phyloP scores from a whole-genome alignment of 2,888 invertebrate genomes.

The Drosophila multiciliata region DNA sequence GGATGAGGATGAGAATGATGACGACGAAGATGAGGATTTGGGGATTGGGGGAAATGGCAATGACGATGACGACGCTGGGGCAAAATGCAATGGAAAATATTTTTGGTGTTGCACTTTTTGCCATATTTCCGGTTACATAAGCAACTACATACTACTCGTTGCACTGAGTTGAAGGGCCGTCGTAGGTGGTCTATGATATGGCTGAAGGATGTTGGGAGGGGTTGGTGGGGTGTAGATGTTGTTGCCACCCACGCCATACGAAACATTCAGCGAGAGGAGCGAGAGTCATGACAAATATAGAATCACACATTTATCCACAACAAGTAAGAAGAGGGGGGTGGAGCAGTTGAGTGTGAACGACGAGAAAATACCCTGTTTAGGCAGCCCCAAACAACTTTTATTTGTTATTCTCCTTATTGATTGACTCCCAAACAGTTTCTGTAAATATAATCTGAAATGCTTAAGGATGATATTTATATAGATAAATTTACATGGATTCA shows the following conservation, averaged over 20 bases:
- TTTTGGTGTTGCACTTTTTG: conserved; percentile 81
- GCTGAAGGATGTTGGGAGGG: neutral
- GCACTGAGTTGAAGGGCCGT: neutral
- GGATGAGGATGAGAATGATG: neutral
- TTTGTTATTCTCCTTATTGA: too few species aligned
- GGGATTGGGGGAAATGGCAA: neutral
- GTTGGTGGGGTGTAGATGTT: conserved; percentile 7
- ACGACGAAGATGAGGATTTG: conserved; percentile 14
- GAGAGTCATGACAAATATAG: conserved; percentile 34
- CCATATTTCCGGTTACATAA: conserved; percentile 80
- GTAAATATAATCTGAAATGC: neutral
- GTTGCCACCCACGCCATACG: conserved; percentile 17
- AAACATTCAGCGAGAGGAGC: conserved; percentile 41
- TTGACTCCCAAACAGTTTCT: too few species aligned
- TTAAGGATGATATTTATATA: neutral
- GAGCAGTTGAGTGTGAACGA: neutral
- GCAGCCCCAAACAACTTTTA: neutral
- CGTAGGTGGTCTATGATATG: neutral
- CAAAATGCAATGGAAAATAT: conserved; percentile 77
- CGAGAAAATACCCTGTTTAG: neutral
- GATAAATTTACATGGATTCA: neutral
- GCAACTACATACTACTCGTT: conserved; percentile 52
- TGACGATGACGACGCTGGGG: conserved; percentile 20
- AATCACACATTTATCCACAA: conserved; percentile 7
- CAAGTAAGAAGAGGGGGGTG: neutral